phyloP scores from a whole-genome alignment of 2,797 vertebrate genomes.

The Macropus fuliginosus region DNA sequence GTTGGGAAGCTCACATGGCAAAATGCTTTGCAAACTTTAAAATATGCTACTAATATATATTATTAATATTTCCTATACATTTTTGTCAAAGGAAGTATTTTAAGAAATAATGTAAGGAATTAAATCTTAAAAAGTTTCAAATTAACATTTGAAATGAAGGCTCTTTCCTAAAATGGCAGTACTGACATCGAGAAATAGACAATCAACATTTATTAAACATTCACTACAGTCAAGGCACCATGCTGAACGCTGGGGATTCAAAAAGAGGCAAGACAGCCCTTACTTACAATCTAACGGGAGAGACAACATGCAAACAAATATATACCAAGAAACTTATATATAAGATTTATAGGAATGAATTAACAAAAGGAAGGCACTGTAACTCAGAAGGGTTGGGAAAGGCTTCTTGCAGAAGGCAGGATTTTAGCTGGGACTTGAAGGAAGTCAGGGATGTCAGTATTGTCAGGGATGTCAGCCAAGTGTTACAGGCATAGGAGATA shows the following conservation, averaged over 20 bases:
- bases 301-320: neutral
- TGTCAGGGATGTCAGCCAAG: neutral
- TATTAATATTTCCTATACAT: neutral
- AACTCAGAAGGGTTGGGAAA: neutral
- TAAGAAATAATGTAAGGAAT: neutral
- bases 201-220: neutral
- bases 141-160: neutral
- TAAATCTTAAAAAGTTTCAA: neutral
- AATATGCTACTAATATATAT: neutral
- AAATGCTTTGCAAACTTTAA: neutral
- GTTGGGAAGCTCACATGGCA: neutral
- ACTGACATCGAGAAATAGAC: neutral
- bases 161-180: neutral
- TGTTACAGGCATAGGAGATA: neutral
- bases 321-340: neutral
- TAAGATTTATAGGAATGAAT: neutral
- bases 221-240: neutral
- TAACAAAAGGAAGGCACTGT: neutral
- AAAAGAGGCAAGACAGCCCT: neutral
- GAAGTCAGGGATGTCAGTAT: neutral
- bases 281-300: neutral
- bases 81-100: neutral
- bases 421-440: neutral
- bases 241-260: neutral
- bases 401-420: neutral